phyloP scores from a whole-genome alignment of 2,888 invertebrate species.

The Ischnus inquisitorius region DNA sequence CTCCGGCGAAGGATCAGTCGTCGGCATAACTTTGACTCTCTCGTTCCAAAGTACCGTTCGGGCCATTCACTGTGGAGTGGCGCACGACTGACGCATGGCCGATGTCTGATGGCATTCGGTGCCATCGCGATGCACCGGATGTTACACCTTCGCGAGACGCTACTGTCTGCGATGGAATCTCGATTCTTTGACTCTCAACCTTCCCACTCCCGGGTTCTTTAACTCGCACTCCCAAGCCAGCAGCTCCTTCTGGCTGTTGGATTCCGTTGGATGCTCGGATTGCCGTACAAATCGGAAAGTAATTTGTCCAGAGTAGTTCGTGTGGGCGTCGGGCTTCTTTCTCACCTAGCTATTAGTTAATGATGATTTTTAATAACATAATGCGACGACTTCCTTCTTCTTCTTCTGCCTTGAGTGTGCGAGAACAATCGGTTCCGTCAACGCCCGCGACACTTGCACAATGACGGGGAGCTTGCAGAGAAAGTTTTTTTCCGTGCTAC shows the following conservation, averaged over 20 bases:
- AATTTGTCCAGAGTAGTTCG: constrained; percentile 38
- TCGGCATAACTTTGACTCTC: constrained; percentile 51
- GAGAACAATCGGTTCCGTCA: constrained; percentile 30
- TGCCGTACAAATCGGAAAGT: constrained; percentile 49
- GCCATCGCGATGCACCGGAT: constrained; percentile 45
- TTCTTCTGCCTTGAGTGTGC: neutral
- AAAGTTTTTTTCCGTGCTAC: neutral
- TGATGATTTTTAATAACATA: constrained; percentile 71
- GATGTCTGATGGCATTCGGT: neutral
- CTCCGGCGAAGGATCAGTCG: constrained; percentile 38
- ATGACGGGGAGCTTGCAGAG: neutral
- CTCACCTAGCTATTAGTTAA: constrained; percentile 69
- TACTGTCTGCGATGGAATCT: constrained; percentile 15
- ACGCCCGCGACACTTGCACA: neutral
- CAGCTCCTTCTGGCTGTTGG: constrained; percentile 17
- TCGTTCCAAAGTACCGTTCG: neutral
- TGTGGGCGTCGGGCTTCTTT: neutral
- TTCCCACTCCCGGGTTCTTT: constrained; percentile 9
- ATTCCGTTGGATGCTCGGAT: neutral
- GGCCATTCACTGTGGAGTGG: neutral
- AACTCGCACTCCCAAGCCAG: neutral
- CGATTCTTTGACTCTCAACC: constrained; percentile 3
- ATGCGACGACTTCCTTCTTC: constrained; percentile 44
- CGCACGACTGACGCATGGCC: constrained; percentile 13
- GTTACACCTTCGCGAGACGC: constrained; percentile 6